Evolutionary conservation across 92 coral and sea anemone species (phyloP).

Genomic region (Porites evermanni): DNA sequence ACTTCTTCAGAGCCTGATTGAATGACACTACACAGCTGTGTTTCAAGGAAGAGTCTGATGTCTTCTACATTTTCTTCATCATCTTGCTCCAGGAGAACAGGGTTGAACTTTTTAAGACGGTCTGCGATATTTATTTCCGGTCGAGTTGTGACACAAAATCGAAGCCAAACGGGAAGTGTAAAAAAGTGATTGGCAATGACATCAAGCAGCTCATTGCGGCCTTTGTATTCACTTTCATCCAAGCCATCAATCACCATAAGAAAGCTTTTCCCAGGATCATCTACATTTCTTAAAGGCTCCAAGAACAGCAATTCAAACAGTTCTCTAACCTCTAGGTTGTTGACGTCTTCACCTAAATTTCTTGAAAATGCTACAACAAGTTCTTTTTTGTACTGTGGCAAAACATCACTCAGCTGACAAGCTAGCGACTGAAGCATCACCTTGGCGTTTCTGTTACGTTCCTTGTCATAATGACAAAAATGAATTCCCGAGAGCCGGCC

Average conservation of each 20-base stretch:
- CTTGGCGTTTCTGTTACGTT: slow-evolving; percentile 47
- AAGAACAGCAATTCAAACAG: slow-evolving; percentile 49
- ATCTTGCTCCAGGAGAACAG: slow-evolving; percentile 36
- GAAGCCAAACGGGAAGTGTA: slow-evolving; percentile 57
- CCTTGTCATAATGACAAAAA: slow-evolving; percentile 52
- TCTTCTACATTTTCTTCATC: slow-evolving; percentile 58
- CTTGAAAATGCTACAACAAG: slow-evolving; percentile 12
- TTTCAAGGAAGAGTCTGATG: slow-evolving; percentile 16
- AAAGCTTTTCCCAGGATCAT: too few relatives aligned
- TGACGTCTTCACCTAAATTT: slow-evolving; percentile 14
- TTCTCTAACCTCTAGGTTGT: slow-evolving; percentile 27
- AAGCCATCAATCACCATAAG: too few relatives aligned
- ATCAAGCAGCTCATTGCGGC: slow-evolving; percentile 39
- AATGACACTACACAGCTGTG: slow-evolving; percentile 22
- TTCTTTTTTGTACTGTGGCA: slow-evolving; percentile 45
- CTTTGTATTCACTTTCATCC: slow-evolving; percentile 27
- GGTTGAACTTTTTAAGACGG: slow-evolving; percentile 19
- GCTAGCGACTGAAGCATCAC: slow-evolving; percentile 65
- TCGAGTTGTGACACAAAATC: slow-evolving; percentile 31
- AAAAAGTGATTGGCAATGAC: slow-evolving; percentile 48
- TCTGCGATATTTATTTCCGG: not conserved
- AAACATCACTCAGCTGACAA: slow-evolving; percentile 32
- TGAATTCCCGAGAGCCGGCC: slow-evolving; percentile 51
- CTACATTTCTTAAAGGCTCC: slow-evolving; percentile 22
- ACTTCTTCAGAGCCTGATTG: slow-evolving; percentile 6